Conservation (phyloP, 23 tunicate species). For the Halocynthia roretzi region DNA sequence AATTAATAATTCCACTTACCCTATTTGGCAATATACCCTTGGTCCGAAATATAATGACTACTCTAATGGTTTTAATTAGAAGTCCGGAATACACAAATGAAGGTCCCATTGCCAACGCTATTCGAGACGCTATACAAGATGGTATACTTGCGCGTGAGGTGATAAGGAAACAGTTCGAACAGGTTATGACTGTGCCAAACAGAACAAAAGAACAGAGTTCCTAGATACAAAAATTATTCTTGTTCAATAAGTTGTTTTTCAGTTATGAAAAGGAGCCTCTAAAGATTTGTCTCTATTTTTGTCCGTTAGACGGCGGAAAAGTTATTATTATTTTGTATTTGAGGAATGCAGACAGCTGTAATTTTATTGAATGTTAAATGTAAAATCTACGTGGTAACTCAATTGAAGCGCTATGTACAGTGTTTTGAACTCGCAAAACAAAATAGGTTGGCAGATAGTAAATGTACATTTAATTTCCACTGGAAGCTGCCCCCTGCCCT, state of each 20-base stretch:
- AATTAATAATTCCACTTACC: not conserved
- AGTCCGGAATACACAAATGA: constrained; percentile 40
- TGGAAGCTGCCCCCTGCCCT: too few species aligned
- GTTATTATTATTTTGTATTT: too few species aligned
- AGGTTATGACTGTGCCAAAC: constrained; percentile 25
- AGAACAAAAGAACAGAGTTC: constrained; percentile 57
- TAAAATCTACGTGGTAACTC: too few species aligned
- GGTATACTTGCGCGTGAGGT: constrained; percentile 6
- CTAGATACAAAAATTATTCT: constrained; percentile 13
- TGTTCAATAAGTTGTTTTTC: not conserved
- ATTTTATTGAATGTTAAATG: too few species aligned
- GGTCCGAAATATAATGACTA: constrained; percentile 46
- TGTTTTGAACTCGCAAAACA: too few species aligned
- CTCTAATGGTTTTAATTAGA: constrained; percentile 57
- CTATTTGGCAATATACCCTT: constrained; percentile 6
- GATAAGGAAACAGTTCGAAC: constrained; percentile 30
- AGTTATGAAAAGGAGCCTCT: not conserved
- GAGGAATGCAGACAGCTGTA: too few species aligned
- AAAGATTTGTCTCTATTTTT: too few species aligned
- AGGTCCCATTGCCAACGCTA: constrained; percentile 34
- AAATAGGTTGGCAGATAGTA: too few species aligned
- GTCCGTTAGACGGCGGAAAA: too few species aligned
- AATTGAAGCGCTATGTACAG: too few species aligned
- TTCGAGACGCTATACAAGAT: constrained; percentile 28
- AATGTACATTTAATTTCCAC: too few species aligned